Base-by-base conservation (phyloP, 2,888 invertebrate genomes). In the Hypercompe scribonia region DNA sequence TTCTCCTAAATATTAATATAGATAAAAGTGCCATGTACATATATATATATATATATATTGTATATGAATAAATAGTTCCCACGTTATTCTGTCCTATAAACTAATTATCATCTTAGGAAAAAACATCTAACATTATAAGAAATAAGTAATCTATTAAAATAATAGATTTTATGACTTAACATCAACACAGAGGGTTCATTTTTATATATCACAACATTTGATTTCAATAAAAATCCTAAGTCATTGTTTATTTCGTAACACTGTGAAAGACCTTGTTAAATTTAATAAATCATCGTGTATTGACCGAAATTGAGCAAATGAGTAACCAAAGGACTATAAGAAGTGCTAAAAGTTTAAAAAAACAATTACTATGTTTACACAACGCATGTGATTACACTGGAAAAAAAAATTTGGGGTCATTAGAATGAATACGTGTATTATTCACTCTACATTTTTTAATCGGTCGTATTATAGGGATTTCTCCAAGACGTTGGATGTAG, bases 271-370 rank as follows among this genome's bases (percentile, higher is more conserved):
- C 10, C 24, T 66, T 66, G 31, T 42, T 13, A 46, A 46, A 46
- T 24, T 31, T 31, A 31, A 46, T 24, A 66, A 66, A 66, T 66
- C 66, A 66, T 66, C 66, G 31, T 66, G 66, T 33, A 31, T 46
- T 33, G 46, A 24, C 33, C 18, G 33, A 66, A 66, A 31, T 28
- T 7, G 31, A 31, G 28, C 15, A 31, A 5, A 18, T 61, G 61
- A 15, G 18, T 15, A 31, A 61, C 31, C 31, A 61, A 31, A 31
- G 2, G 31, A 31, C 28, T 31, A 61, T 2, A 61, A 31, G 31
- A 31, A 61, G 31, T 61, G 61, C 61, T 61, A 61, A 61, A 61
- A 31, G 61, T 7, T 61, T 31, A 31, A 18, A 61, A 61, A 61
- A 61, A 61, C 61, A 61, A 61, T 18, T 18, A 8, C 4, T 31